Evolutionary conservation across 2,888 invertebrate species (phyloP), one percentile per base, ranked within the genome.

Genomic region (Aspidiotus destructor): DNA sequence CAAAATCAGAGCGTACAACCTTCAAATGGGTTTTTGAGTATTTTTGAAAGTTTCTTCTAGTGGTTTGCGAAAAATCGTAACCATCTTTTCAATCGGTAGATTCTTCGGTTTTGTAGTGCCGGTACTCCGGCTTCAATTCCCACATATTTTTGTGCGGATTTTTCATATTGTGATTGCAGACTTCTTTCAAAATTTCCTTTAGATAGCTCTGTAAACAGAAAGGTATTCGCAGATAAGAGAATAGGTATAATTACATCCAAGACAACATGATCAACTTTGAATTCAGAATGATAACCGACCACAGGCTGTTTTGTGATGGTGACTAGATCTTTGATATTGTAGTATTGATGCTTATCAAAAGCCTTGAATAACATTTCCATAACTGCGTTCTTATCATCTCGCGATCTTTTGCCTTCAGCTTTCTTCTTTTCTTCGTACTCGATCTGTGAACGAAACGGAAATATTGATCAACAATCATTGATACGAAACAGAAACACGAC

Each of bases 341-440:
- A 99, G 82, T 97, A 99, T 79, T 99, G 99, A 87, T 99, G 99
- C 79, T 96, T 96, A 77, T 99, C 98, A 81, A 99, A 99, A 48
- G 98, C 97, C 75, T 90, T 88, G 83, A 96, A 99, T 67, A 99
- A 79, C 86, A 94, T 91, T 76, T 98, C 94, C 79, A 92, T 84
- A 11, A 99, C 97, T 72, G 90, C 87, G 75, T 97, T 95, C 77
- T 95, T 94, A 76, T 97, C 97, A 77, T 93, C 92, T 72, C 98
- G 85, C 71, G 94, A 90, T 77, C 94, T 94, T 80, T 97, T 98
- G 62, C 93, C 95, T 79, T 95, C 94, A 13, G 90, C 88, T 76
- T 96, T 96, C 80, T 93, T 93, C 74, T 85, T 86, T 75, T 89
- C 88, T 74, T 88, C 87, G 75, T 92, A 91, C 75, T 93, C 92